phyloP scores from a whole-genome alignment of 2,113 vertebrate genomes.

The Gnathonemus echidnorhynchus region DNA sequence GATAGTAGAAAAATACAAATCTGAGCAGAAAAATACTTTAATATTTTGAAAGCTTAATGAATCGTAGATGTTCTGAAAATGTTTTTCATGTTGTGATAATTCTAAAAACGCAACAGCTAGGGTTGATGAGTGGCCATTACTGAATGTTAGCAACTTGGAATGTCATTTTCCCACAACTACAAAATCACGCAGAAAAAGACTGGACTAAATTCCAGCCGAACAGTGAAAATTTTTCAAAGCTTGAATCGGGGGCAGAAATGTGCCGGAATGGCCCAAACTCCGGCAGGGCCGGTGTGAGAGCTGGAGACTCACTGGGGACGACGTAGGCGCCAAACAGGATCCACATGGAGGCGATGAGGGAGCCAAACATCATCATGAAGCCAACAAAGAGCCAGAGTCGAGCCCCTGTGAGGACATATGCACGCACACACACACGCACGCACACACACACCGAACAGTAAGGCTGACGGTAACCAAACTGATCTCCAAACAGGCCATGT shows the following conservation, averaged over 20 bases:
- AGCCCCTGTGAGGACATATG: constrained; percentile 59
- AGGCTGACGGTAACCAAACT: background rate
- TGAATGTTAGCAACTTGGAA: background rate
- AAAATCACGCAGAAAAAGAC: background rate
- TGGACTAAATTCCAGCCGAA: background rate
- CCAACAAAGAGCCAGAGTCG: constrained; percentile 85
- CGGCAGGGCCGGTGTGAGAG: too few relatives aligned
- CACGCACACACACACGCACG: background rate
- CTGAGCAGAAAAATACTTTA: too few relatives aligned
- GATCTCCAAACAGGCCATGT: background rate
- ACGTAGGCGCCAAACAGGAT: constrained; percentile 82
- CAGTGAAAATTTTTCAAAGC: background rate
- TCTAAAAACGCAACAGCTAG: too few relatives aligned
- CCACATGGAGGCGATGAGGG: constrained; percentile 86
- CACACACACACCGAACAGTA: background rate
- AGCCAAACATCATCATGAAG: constrained; percentile 91
- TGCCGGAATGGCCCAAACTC: background rate
- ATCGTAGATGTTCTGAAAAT: too few relatives aligned
- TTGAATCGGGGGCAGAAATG: background rate
- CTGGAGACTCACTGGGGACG: constrained; percentile 66
- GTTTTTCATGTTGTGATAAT: too few relatives aligned
- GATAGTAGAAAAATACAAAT: too few relatives aligned
- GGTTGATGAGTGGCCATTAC: background rate
- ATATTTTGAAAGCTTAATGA: too few relatives aligned
- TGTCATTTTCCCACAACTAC: background rate